Conservation (phyloP, 2,113 vertebrate genomes). For the Mobula hypostoma region DNA sequence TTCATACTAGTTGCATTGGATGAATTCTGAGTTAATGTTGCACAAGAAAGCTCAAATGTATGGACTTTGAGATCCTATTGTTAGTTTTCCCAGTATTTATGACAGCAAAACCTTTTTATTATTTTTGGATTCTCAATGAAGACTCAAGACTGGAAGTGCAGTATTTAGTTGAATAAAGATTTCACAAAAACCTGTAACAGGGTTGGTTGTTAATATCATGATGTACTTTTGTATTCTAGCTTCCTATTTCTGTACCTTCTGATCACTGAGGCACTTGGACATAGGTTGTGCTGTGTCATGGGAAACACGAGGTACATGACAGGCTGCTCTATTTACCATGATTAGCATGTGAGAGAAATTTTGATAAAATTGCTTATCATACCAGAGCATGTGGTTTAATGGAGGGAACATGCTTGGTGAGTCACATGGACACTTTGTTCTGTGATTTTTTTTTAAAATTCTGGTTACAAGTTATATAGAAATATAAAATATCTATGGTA, state of each 20-base stretch:
- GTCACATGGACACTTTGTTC: not conserved
- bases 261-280: no score
- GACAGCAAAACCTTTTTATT: not conserved
- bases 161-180: not conserved
- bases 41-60: not conserved
- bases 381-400: not conserved
- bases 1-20: not conserved
- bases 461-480: not conserved
- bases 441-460: not conserved
- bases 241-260: not conserved
- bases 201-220: not conserved
- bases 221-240: not conserved
- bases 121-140: not conserved
- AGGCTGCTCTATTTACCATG: not conserved
- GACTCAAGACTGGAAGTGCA: not conserved
- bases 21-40: not conserved
- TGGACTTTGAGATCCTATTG: not conserved
- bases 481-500: no score
- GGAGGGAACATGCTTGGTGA: not conserved
- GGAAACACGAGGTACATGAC: no score
- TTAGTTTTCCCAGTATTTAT: not conserved
- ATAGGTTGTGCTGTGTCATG: no score
- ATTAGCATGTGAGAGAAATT: not conserved
- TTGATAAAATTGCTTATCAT: not conserved
- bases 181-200: not conserved